Base-by-base conservation (phyloP, 2,888 invertebrate genomes). In the Callyntrura guangdongensis region DNA sequence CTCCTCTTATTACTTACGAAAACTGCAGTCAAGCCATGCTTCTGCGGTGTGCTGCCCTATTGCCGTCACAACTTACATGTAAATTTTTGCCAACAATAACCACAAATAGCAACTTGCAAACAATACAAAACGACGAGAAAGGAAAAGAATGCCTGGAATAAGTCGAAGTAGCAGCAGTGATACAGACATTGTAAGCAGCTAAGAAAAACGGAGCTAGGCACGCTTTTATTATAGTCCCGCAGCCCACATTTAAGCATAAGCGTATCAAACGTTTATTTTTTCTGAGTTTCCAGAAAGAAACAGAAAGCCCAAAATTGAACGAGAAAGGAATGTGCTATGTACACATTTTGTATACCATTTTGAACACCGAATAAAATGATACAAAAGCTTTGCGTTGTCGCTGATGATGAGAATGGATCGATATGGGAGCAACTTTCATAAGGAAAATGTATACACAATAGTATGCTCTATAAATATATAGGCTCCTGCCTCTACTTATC, bases 401-500 rank as follows among this genome's bases (percentile, higher is more conserved):
- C 36, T 79, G 47, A 79, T 69, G 82, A 72, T 49, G 74, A 74
- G 61, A 49, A 59, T 22, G 88, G 88, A 89, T 89, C 88, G 88
- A 89, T 89, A 83, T 59, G 88, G 72, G 83, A 20, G 88, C 88
- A 88, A 88, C 36, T 87, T 88, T 88, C 87, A 87, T 27, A 25
- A 64, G 77, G 45, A 12, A 61, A 4, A 36, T 67, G 47, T 61
- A 69, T 45, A 69, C 6, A 17, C 69, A n/a, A 72, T 47, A 45
- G 45, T 17, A 72, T 36, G 36, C 69, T n/a, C n/a, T 72, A 72
- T 36, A 72, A 27, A 67, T 14, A 25, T 27, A 36, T 72, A 36
- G 69, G 61, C 17, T n/a, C n/a, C 1, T n/a, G 56, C 36, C 6
- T 6, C 6, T 56, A 56, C 8, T 4, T 8, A 61, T 61, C 17